phyloP scores from a whole-genome alignment of 2,888 invertebrate species.

The Ecliptopera silaceata region DNA sequence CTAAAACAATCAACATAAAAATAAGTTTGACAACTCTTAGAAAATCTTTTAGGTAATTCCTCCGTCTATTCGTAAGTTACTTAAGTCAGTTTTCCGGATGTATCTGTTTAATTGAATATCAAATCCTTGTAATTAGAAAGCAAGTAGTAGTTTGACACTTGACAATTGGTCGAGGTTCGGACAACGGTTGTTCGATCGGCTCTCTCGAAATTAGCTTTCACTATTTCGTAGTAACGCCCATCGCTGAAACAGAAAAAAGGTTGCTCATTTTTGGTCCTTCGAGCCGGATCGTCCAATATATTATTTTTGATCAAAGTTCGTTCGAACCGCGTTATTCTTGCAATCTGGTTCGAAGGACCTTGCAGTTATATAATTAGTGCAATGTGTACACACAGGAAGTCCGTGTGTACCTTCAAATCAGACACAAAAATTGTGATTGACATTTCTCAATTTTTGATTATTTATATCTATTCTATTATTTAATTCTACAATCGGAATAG shows the following conservation, averaged over 20 bases:
- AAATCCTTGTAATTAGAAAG: constrained; percentile 97
- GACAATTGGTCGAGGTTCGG: constrained; percentile 97
- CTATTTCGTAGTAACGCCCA: constrained; percentile 99
- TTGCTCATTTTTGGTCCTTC: constrained; percentile 2
- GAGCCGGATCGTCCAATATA: background rate
- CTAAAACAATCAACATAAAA: background rate
- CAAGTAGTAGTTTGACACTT: constrained; percentile 96
- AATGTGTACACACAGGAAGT: background rate
- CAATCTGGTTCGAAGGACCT: background rate
- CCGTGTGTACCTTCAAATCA: background rate
- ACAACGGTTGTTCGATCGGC: constrained; percentile 98
- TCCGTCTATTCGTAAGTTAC: background rate
- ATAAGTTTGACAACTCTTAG: background rate
- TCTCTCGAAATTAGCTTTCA: constrained; percentile 99
- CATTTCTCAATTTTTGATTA: too few relatives aligned
- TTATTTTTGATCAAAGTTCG: too few relatives aligned
- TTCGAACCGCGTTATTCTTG: too few relatives aligned
- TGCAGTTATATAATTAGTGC: background rate
- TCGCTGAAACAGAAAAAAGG: constrained; percentile 85
- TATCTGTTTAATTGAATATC: constrained; percentile 91
- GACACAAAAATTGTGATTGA: too few relatives aligned
- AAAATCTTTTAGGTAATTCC: background rate
- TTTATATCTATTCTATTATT: too few relatives aligned
- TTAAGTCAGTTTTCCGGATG: constrained; percentile 2
- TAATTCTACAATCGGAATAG: too few relatives aligned